These are phyloP conservation scores for Syngnathus floridae DNA, from an alignment of 2,113 vertebrate genomes.

Conservation along the genomic window DNA sequence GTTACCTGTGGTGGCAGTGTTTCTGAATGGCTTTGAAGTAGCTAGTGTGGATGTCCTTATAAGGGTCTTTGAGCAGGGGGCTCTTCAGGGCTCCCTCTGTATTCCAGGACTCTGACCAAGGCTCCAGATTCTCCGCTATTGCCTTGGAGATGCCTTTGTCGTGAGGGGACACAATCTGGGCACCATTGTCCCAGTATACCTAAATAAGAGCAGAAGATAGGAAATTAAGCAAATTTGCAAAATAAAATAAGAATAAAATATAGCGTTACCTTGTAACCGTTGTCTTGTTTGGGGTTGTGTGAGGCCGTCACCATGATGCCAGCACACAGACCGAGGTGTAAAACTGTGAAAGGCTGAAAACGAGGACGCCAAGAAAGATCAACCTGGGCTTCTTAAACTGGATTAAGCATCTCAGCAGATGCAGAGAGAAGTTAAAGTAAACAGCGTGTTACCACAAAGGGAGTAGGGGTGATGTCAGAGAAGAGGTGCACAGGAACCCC, in stretches of 20 bases:
- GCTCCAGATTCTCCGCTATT: constrained; percentile 86
- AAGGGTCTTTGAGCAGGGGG: constrained; percentile 78
- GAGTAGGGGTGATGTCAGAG: constrained; percentile 88
- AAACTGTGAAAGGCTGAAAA: constrained; percentile 86
- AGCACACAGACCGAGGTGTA: constrained; percentile 82
- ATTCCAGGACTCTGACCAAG: constrained; percentile 88
- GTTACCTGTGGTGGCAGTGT: constrained; percentile 88
- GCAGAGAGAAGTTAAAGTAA: neutral
- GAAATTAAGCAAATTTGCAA: too few species aligned
- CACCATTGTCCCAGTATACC: constrained; percentile 97
- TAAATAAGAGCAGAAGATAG: constrained; percentile 38
- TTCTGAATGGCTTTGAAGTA: constrained; percentile 88
- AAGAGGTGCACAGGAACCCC: constrained; percentile 88
- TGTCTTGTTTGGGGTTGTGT: constrained; percentile 97
- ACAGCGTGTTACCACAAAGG: constrained; percentile 82
- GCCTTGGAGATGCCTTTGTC: constrained; percentile 84
- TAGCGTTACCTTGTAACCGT: constrained; percentile 87
- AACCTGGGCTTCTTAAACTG: neutral
- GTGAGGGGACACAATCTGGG: constrained; percentile 91
- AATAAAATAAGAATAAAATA: neutral
- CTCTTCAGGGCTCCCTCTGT: constrained; percentile 71
- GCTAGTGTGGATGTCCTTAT: constrained; percentile 68
- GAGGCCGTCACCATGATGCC: constrained; percentile 97
- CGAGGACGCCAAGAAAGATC: neutral
- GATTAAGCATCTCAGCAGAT: neutral